Evolutionary conservation across 2,888 invertebrate species (phyloP).

Genomic region (Zygaena filipendulae): DNA sequence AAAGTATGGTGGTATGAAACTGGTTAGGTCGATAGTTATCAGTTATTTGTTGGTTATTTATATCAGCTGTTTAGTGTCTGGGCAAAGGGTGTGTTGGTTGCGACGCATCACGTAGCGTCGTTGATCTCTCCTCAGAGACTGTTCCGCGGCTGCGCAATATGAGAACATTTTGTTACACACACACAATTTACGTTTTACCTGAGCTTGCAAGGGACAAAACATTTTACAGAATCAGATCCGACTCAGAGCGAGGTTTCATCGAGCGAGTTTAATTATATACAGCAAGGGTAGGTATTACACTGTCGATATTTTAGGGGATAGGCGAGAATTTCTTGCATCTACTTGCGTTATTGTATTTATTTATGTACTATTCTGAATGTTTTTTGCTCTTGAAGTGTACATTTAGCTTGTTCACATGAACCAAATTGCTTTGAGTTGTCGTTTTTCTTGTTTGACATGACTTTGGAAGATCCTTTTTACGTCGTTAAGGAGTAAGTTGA

Average conservation of each 20-base stretch:
- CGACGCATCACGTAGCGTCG: conserved; percentile 7
- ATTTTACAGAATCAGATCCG: no score
- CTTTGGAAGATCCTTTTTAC: conserved; percentile 98
- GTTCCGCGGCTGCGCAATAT: conserved; percentile 50
- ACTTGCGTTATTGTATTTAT: conserved; percentile 25
- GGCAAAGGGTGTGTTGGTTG: no score
- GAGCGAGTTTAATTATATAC: conserved; percentile 30
- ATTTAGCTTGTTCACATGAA: no score
- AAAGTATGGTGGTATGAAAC: no score
- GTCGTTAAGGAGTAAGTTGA: conserved; percentile 96
- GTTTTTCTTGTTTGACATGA: conserved; percentile 80
- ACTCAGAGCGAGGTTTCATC: conserved; percentile 35
- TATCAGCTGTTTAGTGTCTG: no score
- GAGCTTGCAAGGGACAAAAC: conserved; percentile 51
- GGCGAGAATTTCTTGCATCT: conserved; percentile 35
- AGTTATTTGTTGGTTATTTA: no score
- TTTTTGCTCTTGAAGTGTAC: conserved; percentile 22
- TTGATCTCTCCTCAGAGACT: conserved; percentile 10
- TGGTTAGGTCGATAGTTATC: no score
- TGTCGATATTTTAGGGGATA: conserved; percentile 63
- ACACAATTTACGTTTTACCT: no score
- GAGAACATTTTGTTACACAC: no score
- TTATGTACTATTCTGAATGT: conserved; percentile 21
- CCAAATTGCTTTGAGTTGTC: conserved; percentile 28
- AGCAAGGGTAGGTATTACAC: conserved; percentile 39